Conservation (phyloP, 2,888 invertebrate genomes). For the Siphlonurus alternatus region DNA sequence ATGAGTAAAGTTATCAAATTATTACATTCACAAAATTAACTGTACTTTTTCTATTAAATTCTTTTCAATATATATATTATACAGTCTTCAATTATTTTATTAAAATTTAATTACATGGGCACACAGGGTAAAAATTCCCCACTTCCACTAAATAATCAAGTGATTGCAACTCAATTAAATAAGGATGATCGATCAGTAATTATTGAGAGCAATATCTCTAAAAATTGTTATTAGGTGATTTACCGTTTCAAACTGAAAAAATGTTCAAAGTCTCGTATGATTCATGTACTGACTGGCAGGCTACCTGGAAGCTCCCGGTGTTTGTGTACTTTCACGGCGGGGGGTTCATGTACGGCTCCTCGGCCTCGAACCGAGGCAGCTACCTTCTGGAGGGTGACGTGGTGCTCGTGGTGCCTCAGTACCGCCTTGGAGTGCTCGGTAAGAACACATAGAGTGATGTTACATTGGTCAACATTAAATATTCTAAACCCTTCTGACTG, state of each 20-base stretch:
- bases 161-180: no score
- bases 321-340: neutral
- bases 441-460: neutral
- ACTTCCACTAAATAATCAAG: no score
- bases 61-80: no score
- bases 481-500: neutral
- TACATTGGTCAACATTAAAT: neutral
- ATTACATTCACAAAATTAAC: no score
- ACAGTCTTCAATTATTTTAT: no score
- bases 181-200: no score
- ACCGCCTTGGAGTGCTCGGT: neutral
- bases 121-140: no score
- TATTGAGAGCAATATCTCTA: neutral
- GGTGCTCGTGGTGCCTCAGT: neutral
- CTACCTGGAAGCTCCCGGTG: neutral
- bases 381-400: neutral
- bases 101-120: no score
- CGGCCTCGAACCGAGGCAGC: neutral
- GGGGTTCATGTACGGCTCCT: neutral
- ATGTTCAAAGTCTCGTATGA: neutral
- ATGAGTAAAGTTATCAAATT: no score
- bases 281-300: neutral
- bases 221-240: neutral
- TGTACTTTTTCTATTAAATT: no score
- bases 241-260: neutral